These are phyloP conservation scores for Sipha maydis DNA, from an alignment of 2,888 invertebrate genomes.

Conservation along the genomic window DNA sequence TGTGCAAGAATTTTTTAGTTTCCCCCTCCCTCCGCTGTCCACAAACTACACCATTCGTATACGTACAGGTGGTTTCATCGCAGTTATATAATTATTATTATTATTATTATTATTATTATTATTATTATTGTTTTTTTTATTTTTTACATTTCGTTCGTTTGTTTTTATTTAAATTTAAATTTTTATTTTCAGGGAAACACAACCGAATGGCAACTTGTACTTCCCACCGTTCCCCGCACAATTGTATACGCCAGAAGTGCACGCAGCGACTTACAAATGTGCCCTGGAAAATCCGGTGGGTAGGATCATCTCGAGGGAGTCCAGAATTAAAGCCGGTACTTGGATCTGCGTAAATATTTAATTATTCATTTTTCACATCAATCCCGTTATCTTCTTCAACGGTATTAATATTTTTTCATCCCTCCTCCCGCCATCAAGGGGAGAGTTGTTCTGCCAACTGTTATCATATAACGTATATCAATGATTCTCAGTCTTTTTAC, in stretches of 20 bases:
- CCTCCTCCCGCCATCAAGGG: too few species aligned
- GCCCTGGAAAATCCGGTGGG: slow-evolving; percentile 69
- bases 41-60: neutral
- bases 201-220: slow-evolving; percentile 68
- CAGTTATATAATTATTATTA: neutral
- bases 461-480: too few species aligned
- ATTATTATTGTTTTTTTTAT: neutral
- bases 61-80: neutral
- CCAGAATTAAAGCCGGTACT: slow-evolving; percentile 65
- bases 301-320: slow-evolving; percentile 68
- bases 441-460: too few species aligned
- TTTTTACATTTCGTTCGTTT: neutral
- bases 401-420: too few species aligned
- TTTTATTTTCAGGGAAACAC: slow-evolving; percentile 65
- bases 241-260: slow-evolving; percentile 68
- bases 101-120: slow-evolving; percentile 5
- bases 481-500: too few species aligned
- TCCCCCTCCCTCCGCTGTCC: neutral
- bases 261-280: slow-evolving; percentile 69
- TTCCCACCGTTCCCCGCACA: slow-evolving; percentile 69
- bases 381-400: neutral
- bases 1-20: neutral
- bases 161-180: too few species aligned
- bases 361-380: neutral
- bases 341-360: slow-evolving; percentile 33